A percentile compares a stretch with the other conserved stretches of the same genome.
These are phyloP conservation scores for Propithecus perrieri DNA, from an alignment of 2,797 vertebrate species.

Conservation along the genomic window DNA sequence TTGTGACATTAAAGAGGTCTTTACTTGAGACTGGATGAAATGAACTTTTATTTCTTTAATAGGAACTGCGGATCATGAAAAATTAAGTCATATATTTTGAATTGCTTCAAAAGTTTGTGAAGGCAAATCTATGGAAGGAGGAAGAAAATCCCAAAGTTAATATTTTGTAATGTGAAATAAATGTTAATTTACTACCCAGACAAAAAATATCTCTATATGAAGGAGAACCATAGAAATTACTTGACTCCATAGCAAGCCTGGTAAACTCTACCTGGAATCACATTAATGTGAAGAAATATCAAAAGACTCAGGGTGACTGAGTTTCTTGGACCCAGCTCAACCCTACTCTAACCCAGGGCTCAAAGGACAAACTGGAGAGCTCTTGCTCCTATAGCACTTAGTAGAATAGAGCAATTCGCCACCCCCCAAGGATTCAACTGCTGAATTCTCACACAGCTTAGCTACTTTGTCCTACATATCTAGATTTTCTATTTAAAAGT, in stretches of 20 bases:
- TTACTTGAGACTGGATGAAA: background rate
- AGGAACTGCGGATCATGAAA: conserved; percentile 34
- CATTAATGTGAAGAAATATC: background rate
- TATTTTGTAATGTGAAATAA: background rate
- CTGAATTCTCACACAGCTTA: background rate
- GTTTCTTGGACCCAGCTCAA: background rate
- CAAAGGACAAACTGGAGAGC: background rate
- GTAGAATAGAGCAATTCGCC: background rate
- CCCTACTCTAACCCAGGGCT: background rate
- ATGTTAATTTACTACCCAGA: conserved; percentile 21
- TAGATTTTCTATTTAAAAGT: background rate
- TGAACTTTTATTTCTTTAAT: conserved; percentile 32
- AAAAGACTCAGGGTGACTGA: background rate
- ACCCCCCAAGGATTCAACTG: background rate
- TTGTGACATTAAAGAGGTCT: background rate
- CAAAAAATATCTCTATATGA: conserved; percentile 10
- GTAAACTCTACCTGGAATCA: background rate
- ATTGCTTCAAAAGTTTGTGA: conserved; percentile 36
- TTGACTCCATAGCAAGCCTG: background rate
- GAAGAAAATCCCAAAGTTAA: conserved; percentile 41
- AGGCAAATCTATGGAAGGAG: background rate
- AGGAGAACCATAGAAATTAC: background rate
- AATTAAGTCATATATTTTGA: conserved; percentile 51
- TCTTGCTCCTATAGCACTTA: background rate
- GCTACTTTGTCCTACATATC: background rate